phyloP scores from a whole-genome alignment of 1,140 invertebrate genomes.

The Zaprionus lachaisei region DNA sequence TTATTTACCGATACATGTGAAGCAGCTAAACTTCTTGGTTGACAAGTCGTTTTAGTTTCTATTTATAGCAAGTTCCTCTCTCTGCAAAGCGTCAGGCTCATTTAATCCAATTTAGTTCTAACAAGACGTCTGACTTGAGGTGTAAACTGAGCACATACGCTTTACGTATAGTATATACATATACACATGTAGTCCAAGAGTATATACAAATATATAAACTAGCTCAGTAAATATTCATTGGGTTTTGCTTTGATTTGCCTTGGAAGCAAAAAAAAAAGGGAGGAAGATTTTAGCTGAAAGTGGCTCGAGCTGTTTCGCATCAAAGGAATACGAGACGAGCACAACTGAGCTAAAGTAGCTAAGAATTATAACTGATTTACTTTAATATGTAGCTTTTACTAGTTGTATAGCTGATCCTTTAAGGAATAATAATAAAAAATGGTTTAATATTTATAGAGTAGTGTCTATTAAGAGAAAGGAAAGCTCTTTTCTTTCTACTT shows the following conservation, averaged over 20 bases:
- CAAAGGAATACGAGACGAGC: background rate
- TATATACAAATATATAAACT: background rate
- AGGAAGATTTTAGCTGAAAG: background rate
- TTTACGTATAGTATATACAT: background rate
- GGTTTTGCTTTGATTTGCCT: background rate
- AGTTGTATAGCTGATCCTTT: too few relatives aligned
- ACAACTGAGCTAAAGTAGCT: background rate
- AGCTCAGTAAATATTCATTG: conserved; percentile 4
- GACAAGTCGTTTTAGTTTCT: background rate
- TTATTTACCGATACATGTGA: background rate
- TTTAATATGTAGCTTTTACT: background rate
- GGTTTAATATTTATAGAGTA: too few relatives aligned
- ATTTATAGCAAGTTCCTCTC: background rate
- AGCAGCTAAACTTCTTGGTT: background rate
- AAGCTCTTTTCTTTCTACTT: background rate
- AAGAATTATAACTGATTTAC: background rate
- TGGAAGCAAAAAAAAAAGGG: background rate
- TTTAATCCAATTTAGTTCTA: conserved; percentile 1
- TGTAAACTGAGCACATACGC: conserved; percentile 5
- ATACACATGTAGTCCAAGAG: background rate
- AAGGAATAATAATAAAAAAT: too few relatives aligned
- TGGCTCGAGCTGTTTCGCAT: background rate
- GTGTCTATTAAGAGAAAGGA: too few relatives aligned
- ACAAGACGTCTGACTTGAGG: conserved; percentile 4
- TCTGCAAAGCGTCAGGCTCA: background rate